Percentiles rank a stretch among this genome's conserved stretches.
These are phyloP conservation scores for Danionella cerebrum DNA, from an alignment of 2,113 vertebrate species.

Conservation along the genomic window DNA sequence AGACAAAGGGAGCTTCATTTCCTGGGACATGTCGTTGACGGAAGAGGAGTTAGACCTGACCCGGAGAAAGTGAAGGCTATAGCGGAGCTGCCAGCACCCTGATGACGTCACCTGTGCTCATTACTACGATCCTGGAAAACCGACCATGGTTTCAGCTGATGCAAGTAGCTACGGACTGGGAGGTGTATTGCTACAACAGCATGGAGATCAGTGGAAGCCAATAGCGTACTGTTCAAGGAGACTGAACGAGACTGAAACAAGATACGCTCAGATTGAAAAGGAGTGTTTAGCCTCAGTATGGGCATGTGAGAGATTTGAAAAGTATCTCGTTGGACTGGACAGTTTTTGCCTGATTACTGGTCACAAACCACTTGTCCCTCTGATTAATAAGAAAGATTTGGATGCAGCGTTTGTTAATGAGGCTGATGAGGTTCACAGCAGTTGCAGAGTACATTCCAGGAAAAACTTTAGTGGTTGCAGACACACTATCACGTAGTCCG, in stretches of 20 bases:
- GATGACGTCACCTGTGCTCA: slow-evolving; percentile 37
- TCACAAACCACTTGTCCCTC: slow-evolving; percentile 36
- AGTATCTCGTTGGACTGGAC: slow-evolving; percentile 39
- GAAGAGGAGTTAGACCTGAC: not conserved
- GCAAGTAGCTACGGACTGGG: slow-evolving; percentile 48
- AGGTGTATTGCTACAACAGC: slow-evolving; percentile 51
- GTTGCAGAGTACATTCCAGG: slow-evolving; percentile 9
- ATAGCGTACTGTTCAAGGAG: slow-evolving; percentile 53
- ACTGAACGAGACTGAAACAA: slow-evolving; percentile 43
- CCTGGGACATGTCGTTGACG: slow-evolving; percentile 15
- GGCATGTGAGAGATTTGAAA: slow-evolving; percentile 43
- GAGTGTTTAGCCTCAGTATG: slow-evolving; percentile 37
- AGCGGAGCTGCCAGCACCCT: slow-evolving; percentile 11
- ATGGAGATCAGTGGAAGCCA: slow-evolving; percentile 51
- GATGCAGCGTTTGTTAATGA: slow-evolving; percentile 41
- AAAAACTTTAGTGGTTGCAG: slow-evolving; percentile 7
- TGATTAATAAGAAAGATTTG: slow-evolving; percentile 40
- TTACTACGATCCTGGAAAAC: slow-evolving; percentile 45
- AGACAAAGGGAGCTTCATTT: not conserved
- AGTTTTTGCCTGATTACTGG: slow-evolving; percentile 38
- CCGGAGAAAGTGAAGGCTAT: slow-evolving; percentile 30
- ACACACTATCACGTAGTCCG: slow-evolving; percentile 19
- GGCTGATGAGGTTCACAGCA: slow-evolving; percentile 6
- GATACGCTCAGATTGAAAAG: slow-evolving; percentile 29
- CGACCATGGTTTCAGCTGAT: slow-evolving; percentile 54